A percentile compares a stretch with the other conserved stretches of the same genome.
Conservation (phyloP, 2,888 invertebrate genomes). For the Leptinotarsa peninsularis region DNA sequence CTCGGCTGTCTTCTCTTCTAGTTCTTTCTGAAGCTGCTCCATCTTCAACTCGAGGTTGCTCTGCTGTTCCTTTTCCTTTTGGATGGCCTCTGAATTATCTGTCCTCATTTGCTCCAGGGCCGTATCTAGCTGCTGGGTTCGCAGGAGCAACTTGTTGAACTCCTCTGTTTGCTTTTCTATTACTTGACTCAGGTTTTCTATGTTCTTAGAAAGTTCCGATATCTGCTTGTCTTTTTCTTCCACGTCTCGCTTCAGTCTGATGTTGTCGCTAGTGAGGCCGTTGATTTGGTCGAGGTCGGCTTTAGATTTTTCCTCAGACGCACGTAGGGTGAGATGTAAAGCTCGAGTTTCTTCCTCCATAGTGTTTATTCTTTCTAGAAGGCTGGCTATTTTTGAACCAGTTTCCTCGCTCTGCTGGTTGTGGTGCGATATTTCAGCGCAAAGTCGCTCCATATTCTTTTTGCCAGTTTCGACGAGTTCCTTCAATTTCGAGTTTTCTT, state of each 20-base stretch:
- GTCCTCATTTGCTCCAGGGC: constrained; percentile 34
- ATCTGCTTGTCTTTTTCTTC: constrained; percentile 37
- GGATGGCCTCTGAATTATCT: constrained; percentile 37
- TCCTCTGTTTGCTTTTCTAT: constrained; percentile 44
- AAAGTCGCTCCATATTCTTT: constrained; percentile 20
- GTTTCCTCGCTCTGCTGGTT: constrained; percentile 12
- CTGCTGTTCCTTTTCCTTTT: constrained; percentile 45
- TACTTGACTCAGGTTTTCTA: constrained; percentile 29
- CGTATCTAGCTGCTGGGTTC: constrained; percentile 37
- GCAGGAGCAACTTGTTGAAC: constrained; percentile 45
- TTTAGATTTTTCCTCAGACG: constrained; percentile 7
- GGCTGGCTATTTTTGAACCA: background rate
- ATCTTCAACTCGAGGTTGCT: constrained; percentile 40
- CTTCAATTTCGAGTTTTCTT: constrained; percentile 36
- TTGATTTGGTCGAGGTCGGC: constrained; percentile 21
- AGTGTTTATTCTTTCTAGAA: constrained; percentile 25
- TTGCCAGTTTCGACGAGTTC: constrained; percentile 22
- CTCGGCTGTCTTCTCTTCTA: constrained; percentile 34
- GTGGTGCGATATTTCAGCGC: constrained; percentile 22
- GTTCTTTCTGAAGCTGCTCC: constrained; percentile 38
- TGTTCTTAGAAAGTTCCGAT: constrained; percentile 32
- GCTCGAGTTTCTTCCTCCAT: constrained; percentile 24
- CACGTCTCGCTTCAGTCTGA: constrained; percentile 27
- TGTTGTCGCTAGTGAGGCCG: constrained; percentile 27
- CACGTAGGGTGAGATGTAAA: background rate